A percentile compares a stretch with the other conserved stretches of the same genome.
Evolutionary conservation across 2,113 vertebrate genomes (phyloP).

Genomic region (Lanius collurio): DNA sequence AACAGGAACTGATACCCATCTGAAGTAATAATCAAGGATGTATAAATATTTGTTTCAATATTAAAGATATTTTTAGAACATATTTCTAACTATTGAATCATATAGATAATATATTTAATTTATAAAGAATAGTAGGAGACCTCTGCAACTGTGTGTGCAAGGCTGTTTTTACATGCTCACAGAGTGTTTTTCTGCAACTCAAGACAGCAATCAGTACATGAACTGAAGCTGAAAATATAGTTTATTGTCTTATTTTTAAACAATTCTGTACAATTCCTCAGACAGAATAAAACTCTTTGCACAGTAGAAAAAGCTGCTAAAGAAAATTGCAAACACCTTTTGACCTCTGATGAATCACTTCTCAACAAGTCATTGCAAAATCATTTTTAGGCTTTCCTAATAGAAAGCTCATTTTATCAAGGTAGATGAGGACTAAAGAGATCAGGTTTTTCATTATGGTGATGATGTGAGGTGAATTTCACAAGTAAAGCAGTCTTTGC

Average conservation of each 20-base stretch:
- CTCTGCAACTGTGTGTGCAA: neutral
- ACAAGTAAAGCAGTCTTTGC: neutral
- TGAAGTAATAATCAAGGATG: neutral
- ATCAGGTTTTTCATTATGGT: neutral
- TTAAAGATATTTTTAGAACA: neutral
- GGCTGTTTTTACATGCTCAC: neutral
- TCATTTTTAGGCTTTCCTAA: neutral
- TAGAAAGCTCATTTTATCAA: neutral
- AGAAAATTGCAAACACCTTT: neutral
- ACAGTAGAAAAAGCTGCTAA: neutral
- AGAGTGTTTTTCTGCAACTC: neutral
- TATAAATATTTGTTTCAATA: neutral
- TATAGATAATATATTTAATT: neutral
- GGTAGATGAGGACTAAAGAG: neutral
- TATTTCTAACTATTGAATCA: neutral
- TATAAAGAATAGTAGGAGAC: neutral
- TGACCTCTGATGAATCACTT: neutral
- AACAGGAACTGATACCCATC: neutral
- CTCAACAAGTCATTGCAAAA: neutral
- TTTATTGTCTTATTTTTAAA: neutral
- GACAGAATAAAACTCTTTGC: neutral
- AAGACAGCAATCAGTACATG: neutral
- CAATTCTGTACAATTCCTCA: neutral
- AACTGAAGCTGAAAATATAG: slow-evolving; percentile 18
- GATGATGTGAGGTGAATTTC: neutral